These are phyloP conservation scores for Pogonocichla stellata DNA, from an alignment of 2,113 vertebrate genomes.

Conservation along the genomic window DNA sequence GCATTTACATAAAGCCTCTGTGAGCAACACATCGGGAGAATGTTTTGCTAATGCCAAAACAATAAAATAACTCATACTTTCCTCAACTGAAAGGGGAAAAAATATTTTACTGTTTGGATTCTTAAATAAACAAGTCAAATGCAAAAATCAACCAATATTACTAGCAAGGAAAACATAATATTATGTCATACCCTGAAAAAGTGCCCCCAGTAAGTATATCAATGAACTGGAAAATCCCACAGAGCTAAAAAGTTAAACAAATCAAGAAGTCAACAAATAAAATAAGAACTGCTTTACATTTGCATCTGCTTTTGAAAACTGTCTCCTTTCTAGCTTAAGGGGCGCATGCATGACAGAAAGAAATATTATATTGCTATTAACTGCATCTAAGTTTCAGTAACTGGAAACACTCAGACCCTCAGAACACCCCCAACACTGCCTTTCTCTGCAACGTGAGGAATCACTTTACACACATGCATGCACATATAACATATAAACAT, in stretches of 20 bases:
- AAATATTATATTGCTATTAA: neutral
- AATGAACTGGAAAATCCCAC: slow-evolving; percentile 36
- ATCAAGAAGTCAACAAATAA: slow-evolving; percentile 26
- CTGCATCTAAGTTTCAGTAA: neutral
- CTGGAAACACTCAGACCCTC: neutral
- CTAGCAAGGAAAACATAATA: neutral
- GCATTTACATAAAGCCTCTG: neutral
- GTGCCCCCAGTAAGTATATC: neutral
- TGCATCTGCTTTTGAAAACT: neutral
- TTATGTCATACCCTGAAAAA: slow-evolving; percentile 13
- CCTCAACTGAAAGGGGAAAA: neutral
- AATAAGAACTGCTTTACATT: neutral
- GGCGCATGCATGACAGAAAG: neutral
- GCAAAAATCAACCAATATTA: neutral
- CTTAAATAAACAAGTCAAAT: slow-evolving; percentile 1
- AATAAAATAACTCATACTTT: neutral
- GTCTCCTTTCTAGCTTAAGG: neutral
- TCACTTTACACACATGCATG: neutral
- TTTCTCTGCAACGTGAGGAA: neutral
- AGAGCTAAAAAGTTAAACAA: slow-evolving; percentile 44
- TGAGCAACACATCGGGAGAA: neutral
- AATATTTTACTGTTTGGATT: neutral
- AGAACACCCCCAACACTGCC: neutral
- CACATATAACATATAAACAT: neutral
- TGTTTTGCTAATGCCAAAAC: neutral